Percentiles rank a stretch among this genome's conserved stretches.
These are phyloP conservation scores for Geothlypis trichas DNA, from an alignment of 2,113 vertebrate genomes.

Conservation along the genomic window DNA sequence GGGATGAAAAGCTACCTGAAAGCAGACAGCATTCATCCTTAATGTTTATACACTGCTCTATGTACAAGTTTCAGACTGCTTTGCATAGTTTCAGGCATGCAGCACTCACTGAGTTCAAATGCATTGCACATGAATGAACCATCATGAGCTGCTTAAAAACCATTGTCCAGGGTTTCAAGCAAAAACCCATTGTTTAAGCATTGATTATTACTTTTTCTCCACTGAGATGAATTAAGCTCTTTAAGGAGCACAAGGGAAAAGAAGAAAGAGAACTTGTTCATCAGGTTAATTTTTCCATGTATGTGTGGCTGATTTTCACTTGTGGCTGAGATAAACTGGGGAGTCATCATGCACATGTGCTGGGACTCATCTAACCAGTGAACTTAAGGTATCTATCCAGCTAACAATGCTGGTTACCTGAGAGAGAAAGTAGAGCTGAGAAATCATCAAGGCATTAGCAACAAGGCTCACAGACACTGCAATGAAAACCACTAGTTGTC, in stretches of 20 bases:
- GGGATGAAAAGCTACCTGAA: background rate
- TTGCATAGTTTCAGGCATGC: background rate
- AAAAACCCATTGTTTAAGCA: background rate
- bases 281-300: background rate
- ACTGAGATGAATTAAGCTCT: constrained; percentile 3
- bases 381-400: background rate
- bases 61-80: background rate
- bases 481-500: background rate
- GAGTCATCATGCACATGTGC: background rate
- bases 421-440: background rate
- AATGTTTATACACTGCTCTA: background rate
- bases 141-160: background rate
- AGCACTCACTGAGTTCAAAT: background rate
- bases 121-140: background rate
- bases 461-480: background rate
- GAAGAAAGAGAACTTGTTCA: background rate
- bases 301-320: background rate
- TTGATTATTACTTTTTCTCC: background rate
- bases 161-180: background rate
- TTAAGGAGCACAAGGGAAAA: background rate
- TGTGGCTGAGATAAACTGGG: background rate
- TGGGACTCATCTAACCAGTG: background rate
- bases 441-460: background rate
- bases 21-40: background rate
- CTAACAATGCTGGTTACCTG: background rate